Evolutionary conservation across 2,113 vertebrate species (phyloP), one percentile per base, ranked within the genome.

Genomic region (Alethe diademata): DNA sequence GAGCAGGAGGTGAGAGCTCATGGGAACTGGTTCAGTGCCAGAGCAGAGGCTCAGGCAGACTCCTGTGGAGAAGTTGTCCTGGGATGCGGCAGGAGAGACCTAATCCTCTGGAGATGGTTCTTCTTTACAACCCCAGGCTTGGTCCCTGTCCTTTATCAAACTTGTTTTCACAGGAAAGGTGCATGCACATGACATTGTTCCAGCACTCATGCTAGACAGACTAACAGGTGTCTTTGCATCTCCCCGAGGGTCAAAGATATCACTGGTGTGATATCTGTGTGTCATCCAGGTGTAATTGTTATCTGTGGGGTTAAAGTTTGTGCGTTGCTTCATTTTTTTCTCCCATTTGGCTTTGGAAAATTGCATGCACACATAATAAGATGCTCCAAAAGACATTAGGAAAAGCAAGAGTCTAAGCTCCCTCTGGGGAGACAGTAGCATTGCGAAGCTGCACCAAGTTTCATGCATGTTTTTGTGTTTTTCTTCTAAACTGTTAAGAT

Each of bases 101-200:
- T 3, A 86, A 54, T 6, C 38, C 6, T 25, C 9, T 69, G 54
- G 36, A 61, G 25, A 42, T 0, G 2, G 22, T 14, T 82, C 19
- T 78, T 33, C 26, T 58, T 9, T 1, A 2, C 71, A 86, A 9
- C 8, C 17, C 3, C 8, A 48, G 19, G 12, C 28, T 86, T 0
- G 0, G 14, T 74, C 8, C 14, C 17, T 78, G 29, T 28, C 56
- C 8, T 56, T 64, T 78, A 23, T 48, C 33, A 88, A 85, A 64
- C 24, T 3, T 6, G 1, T 70, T 78, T 56, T 66, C 60, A 56
- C 0, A 0, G 13, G 19, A 19, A 62, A 51, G 29, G 6, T 48
- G 33, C 33, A 38, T 28, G 7, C 4, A 16, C 2, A 12, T 26
- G 38, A 18, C 15, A 5, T 6, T 65, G 29, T 58, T 29, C 33